A percentile compares a stretch with the other conserved stretches of the same genome.
Conservation (phyloP, 2,888 invertebrate species). For the Cheilosia pagana region DNA sequence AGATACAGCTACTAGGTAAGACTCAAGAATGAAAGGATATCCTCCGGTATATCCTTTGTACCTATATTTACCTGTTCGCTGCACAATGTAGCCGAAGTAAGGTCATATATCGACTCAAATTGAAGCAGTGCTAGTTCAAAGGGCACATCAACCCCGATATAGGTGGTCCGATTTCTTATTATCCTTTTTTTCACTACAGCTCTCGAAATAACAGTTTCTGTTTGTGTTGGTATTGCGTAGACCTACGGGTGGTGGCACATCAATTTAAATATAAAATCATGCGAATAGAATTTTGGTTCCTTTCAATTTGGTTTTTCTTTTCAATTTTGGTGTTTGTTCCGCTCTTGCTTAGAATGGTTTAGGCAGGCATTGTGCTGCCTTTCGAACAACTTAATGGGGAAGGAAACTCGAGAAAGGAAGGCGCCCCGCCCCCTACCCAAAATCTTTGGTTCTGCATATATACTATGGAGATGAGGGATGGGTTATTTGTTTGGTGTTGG, state of each 20-base stretch:
- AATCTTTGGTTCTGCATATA: not conserved
- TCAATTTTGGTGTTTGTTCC: constrained; percentile 2
- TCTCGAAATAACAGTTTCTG: not conserved
- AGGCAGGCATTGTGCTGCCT: constrained; percentile 33
- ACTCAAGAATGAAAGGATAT: constrained; percentile 10
- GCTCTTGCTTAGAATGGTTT: constrained; percentile 15
- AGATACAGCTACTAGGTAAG: not conserved
- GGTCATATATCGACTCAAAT: constrained; percentile 19
- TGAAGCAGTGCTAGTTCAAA: not conserved
- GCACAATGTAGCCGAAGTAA: not conserved
- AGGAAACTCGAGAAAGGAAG: constrained; percentile 13
- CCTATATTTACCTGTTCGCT: constrained; percentile 9
- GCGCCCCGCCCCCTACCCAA: too few species aligned
- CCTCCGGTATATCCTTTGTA: constrained; percentile 3
- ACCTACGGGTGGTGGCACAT: not conserved
- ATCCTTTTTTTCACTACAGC: constrained; percentile 17
- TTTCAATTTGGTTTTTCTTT: constrained; percentile 37
- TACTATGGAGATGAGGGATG: not conserved
- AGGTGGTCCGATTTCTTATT: constrained; percentile 37
- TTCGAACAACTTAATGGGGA: constrained; percentile 14
- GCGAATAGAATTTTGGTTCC: constrained; percentile 64
- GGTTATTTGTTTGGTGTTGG: constrained; percentile 20
- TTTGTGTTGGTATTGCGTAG: constrained; percentile 4
- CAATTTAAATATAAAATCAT: constrained; percentile 71
- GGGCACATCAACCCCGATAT: constrained; percentile 15